Conservation (phyloP, 2,888 invertebrate genomes). For the Capitulum mitella region DNA sequence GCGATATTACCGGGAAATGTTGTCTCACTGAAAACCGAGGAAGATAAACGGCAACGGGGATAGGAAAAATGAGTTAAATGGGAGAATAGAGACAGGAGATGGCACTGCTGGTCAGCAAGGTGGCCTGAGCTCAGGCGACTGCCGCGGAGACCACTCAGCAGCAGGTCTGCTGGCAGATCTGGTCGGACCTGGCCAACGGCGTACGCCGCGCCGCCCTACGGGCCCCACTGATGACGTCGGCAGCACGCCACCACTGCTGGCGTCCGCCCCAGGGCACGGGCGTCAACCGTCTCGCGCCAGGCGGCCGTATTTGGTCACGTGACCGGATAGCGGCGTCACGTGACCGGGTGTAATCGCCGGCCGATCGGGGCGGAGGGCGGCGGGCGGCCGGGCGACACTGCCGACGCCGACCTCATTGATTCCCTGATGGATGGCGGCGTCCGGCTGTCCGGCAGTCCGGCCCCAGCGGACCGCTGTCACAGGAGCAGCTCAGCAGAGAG, state of each 20-base stretch:
- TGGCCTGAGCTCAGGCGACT: too few species aligned
- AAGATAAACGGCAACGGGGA: too few species aligned
- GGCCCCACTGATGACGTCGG: neutral
- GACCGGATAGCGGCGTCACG: neutral
- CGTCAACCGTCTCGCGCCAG: neutral
- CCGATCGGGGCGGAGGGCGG: neutral
- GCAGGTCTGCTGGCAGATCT: neutral
- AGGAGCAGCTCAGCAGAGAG: too few species aligned
- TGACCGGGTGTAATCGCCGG: neutral
- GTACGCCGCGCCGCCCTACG: neutral
- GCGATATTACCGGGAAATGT: too few species aligned
- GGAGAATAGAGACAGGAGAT: too few species aligned
- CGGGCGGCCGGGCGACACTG: neutral
- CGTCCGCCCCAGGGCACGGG: neutral
- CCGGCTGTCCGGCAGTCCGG: too few species aligned
- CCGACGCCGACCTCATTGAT: neutral
- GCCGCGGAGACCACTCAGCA: too few species aligned
- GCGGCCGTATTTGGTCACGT: slow-evolving; percentile 8
- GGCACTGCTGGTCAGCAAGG: too few species aligned
- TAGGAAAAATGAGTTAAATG: too few species aligned
- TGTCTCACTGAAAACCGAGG: too few species aligned
- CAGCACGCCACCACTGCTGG: neutral
- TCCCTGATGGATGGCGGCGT: neutral
- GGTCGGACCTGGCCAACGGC: neutral
- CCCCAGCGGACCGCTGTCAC: too few species aligned